Evolutionary conservation across 2,797 vertebrate genomes (phyloP).

Genomic region (Thalassophryne amazonica): DNA sequence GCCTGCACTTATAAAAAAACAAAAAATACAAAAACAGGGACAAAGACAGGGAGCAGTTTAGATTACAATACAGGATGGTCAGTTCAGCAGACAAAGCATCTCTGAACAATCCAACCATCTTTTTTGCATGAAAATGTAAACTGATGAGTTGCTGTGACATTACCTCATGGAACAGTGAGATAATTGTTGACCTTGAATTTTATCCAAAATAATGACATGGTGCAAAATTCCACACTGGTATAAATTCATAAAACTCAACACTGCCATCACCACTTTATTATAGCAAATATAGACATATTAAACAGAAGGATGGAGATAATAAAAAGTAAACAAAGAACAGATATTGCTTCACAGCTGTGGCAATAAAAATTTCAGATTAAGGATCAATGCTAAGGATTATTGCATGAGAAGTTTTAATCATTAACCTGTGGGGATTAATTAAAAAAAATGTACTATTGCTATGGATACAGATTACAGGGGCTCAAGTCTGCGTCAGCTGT

Average conservation of each 20-base stretch:
- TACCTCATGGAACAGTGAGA: neutral
- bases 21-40: constrained; percentile 53
- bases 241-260: neutral
- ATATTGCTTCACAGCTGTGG: neutral
- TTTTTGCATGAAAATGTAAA: neutral
- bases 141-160: neutral
- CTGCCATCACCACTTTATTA: constrained; percentile 1
- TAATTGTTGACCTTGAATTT: constrained; percentile 21
- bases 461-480: neutral
- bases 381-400: neutral
- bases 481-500: constrained; percentile 10
- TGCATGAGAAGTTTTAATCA: no score
- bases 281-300: no score
- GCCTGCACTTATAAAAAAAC: constrained; percentile 41
- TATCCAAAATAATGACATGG: constrained; percentile 17
- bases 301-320: neutral
- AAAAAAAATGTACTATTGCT: no score
- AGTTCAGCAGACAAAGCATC: neutral
- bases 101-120: neutral
- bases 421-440: constrained; percentile 24
- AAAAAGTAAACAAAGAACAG: constrained; percentile 1
- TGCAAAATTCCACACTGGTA: neutral
- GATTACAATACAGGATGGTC: constrained; percentile 35
- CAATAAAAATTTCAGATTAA: constrained; percentile 5
- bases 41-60: constrained; percentile 10